These are phyloP conservation scores for Myiozetetes cayanensis DNA, from an alignment of 2,113 vertebrate species.

Conservation along the genomic window DNA sequence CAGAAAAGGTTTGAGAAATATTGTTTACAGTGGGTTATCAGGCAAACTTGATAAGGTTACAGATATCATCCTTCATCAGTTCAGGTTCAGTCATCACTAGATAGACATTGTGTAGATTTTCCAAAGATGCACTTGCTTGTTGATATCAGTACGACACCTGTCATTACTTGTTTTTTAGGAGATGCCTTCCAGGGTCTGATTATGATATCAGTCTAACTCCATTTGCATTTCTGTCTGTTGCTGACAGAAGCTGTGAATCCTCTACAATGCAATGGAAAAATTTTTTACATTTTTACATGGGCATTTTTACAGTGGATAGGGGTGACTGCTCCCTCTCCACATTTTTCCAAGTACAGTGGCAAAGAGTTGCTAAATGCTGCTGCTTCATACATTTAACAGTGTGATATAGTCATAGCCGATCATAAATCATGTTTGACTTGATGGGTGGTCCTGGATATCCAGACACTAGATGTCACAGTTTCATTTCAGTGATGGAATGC, in stretches of 20 bases:
- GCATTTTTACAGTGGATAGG: too few species aligned
- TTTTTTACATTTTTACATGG: too few species aligned
- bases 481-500: not conserved
- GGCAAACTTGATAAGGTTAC: conserved; percentile 65
- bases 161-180: conserved; percentile 53
- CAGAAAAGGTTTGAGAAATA: conserved; percentile 69
- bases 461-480: not conserved
- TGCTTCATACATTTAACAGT: not conserved
- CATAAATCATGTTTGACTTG: not conserved
- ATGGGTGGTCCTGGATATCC: not conserved
- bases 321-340: not conserved
- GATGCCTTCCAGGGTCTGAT: conserved; percentile 43
- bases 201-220: conserved; percentile 34
- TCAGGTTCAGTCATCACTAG: conserved; percentile 31
- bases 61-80: conserved; percentile 61
- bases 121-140: not conserved
- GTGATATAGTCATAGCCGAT: not conserved
- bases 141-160: conserved; percentile 54
- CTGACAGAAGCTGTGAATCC: conserved; percentile 25
- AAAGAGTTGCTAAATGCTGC: not conserved
- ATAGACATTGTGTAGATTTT: conserved; percentile 52
- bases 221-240: conserved; percentile 18
- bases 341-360: not conserved
- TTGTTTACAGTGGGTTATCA: conserved; percentile 55
- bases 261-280: not conserved